A percentile compares a stretch with the other conserved stretches of the same genome.
phyloP scores from a whole-genome alignment of 2,888 invertebrate species.

The Lepidochrysops patricia region DNA sequence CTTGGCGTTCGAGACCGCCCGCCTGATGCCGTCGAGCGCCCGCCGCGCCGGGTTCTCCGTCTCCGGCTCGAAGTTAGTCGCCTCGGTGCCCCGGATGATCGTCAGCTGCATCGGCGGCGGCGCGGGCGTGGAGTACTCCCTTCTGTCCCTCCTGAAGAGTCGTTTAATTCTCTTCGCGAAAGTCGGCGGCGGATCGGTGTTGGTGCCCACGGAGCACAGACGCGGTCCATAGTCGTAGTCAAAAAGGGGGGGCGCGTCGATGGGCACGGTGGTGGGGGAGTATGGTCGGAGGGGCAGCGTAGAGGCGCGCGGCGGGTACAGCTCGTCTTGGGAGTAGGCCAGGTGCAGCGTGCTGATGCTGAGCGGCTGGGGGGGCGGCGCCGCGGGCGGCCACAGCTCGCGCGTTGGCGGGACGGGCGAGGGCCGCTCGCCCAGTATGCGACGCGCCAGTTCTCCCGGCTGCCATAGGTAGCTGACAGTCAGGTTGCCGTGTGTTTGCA shows the following conservation, averaged over 20 bases:
- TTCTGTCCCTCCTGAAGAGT: constrained; percentile 36
- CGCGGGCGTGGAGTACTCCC: constrained; percentile 23
- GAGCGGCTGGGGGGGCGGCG: constrained; percentile 47
- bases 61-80: constrained; percentile 35
- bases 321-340: constrained; percentile 43
- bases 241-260: constrained; percentile 32
- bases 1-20: constrained; percentile 52
- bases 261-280: constrained; percentile 34
- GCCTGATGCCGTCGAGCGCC: constrained; percentile 51
- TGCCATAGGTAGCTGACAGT: constrained; percentile 68
- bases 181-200: constrained; percentile 56
- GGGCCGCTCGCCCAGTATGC: constrained; percentile 62
- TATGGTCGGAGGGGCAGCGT: constrained; percentile 47
- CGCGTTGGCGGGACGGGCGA: constrained; percentile 62
- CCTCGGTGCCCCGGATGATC: constrained; percentile 46
- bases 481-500: constrained; percentile 66
- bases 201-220: constrained; percentile 59
- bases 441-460: constrained; percentile 62
- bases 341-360: constrained; percentile 65
- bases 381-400: constrained; percentile 50
- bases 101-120: constrained; percentile 46
- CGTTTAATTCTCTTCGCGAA: constrained; percentile 39
- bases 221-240: constrained; percentile 39
- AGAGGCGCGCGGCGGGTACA: constrained; percentile 45
- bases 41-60: constrained; percentile 45